Conservation (phyloP, 1,140 invertebrate species). For the Meloidogyne hapla region DNA sequence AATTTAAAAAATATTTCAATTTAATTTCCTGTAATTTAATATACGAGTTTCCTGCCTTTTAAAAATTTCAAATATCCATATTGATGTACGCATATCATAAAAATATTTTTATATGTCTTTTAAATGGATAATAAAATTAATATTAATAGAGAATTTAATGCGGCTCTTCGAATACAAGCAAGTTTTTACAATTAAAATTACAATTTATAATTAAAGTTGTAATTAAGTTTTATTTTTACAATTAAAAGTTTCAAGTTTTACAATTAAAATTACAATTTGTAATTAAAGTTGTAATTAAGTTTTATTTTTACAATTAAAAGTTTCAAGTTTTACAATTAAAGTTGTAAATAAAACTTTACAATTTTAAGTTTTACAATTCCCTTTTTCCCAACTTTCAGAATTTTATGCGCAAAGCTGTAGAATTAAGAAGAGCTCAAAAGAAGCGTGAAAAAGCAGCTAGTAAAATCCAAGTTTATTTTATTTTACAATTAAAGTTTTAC, state of each 20-base stretch:
- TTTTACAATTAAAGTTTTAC: background rate
- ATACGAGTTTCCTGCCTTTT: no score
- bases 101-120: background rate
- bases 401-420: background rate
- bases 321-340: background rate
- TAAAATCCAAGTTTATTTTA: conserved; percentile 5
- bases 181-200: background rate
- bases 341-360: background rate
- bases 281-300: no score
- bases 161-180: background rate
- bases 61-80: no score
- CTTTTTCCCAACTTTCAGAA: background rate
- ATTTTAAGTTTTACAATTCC: background rate
- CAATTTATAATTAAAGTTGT: no score
- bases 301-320: background rate
- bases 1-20: no score
- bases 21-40: no score
- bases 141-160: conserved; percentile 2
- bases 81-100: background rate
- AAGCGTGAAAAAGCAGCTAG: background rate
- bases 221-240: no score
- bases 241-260: background rate
- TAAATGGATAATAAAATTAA: background rate
- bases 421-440: background rate
- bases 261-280: no score